These are phyloP conservation scores for Brachyhypopomus occidentalis DNA, from an alignment of 2,113 vertebrate species.

Conservation along the genomic window DNA sequence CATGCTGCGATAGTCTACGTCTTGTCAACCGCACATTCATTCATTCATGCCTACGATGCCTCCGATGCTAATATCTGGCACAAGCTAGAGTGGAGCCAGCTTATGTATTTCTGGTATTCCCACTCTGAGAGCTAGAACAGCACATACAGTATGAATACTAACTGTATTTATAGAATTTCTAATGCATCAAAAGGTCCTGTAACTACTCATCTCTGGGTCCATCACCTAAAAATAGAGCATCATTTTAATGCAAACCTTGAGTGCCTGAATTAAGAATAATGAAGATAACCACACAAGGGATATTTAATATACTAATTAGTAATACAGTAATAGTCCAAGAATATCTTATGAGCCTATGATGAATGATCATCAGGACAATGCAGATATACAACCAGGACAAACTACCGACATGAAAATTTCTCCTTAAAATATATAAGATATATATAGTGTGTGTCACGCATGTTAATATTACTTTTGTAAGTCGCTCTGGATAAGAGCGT, in stretches of 20 bases:
- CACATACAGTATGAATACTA: not conserved
- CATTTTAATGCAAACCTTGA: slow-evolving; percentile 46
- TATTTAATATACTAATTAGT: not conserved
- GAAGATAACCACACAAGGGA: not conserved
- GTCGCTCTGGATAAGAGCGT: no score
- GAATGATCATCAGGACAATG: not conserved
- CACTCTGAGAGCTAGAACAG: not conserved
- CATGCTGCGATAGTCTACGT: not conserved
- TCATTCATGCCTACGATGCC: not conserved
- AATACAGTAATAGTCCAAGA: not conserved
- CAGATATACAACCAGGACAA: no score
- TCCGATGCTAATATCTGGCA: no score
- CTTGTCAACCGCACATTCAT: not conserved
- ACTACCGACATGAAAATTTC: not conserved
- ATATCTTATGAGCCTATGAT: not conserved
- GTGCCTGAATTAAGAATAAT: not conserved
- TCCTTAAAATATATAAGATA: not conserved
- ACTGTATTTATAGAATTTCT: not conserved
- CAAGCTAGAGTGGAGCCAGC: not conserved
- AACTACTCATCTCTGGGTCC: not conserved
- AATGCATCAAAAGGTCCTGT: no score
- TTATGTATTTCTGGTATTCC: not conserved
- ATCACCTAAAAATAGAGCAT: not conserved
- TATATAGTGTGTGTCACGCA: no score
- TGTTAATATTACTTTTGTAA: no score